phyloP scores from a whole-genome alignment of 2,888 invertebrate species.

The Lacanobia wlatinum region DNA sequence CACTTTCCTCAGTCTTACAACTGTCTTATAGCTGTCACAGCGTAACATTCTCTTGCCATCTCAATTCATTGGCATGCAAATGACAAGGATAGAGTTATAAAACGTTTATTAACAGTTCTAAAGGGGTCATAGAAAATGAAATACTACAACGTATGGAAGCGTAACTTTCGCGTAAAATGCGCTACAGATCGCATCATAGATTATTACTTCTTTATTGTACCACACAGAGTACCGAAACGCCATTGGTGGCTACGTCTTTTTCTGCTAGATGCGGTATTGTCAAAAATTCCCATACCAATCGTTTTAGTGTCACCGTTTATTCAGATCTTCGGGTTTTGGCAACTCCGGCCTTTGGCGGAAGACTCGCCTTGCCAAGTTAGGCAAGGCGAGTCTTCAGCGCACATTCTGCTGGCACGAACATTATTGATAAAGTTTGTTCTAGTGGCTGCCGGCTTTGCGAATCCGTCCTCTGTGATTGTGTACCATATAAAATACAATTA shows the following conservation, averaged over 20 bases:
- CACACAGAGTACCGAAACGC: neutral
- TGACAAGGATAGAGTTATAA: conserved; percentile 14
- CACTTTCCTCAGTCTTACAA: conserved; percentile 14
- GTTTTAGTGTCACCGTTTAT: too few species aligned
- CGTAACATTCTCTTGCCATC: conserved; percentile 5
- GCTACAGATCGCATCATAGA: neutral
- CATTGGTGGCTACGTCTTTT: too few species aligned
- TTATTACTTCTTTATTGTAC: neutral
- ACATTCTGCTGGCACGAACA: neutral
- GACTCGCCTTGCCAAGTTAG: too few species aligned
- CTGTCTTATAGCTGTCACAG: conserved; percentile 1
- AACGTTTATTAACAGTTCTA: conserved; percentile 18
- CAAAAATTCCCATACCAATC: too few species aligned
- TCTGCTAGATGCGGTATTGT: neutral
- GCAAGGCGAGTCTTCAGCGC: neutral
- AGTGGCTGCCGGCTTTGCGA: neutral
- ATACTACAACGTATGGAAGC: conserved; percentile 6
- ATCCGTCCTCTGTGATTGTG: neutral
- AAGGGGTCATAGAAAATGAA: neutral
- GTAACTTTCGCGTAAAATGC: neutral
- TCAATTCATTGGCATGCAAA: conserved; percentile 44
- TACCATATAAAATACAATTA: neutral
- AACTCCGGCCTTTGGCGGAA: too few species aligned
- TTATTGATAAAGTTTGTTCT: neutral
- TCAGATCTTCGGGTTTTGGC: too few species aligned